Evolutionary conservation across 2,113 vertebrate species (phyloP).

Genomic region (Nothocercus nigrocapillus): DNA sequence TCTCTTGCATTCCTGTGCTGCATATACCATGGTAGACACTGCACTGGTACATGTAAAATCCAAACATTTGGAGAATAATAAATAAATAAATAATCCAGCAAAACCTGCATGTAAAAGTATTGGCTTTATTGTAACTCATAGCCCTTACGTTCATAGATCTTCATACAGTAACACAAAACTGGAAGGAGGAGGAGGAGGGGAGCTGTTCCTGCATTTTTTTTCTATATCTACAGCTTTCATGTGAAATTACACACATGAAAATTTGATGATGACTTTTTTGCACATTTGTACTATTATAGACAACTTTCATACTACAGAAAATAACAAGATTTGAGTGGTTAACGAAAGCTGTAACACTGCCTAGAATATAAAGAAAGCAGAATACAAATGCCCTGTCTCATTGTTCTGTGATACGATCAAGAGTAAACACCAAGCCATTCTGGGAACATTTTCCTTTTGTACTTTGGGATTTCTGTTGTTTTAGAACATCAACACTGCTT

Average conservation of each 20-base stretch:
- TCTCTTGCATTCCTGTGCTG: not conserved
- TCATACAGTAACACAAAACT: not conserved
- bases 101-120: not conserved
- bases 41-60: not conserved
- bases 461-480: not conserved
- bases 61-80: not conserved
- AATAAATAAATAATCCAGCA: not conserved
- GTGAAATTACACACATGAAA: not conserved
- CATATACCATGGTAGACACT: rapidly evolving
- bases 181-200: rapidly evolving
- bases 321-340: not conserved
- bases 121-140: not conserved
- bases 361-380: not conserved
- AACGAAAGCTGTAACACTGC: not conserved
- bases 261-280: not conserved
- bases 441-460: not conserved
- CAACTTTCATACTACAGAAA: not conserved
- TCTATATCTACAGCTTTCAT: not conserved
- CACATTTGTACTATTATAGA: not conserved
- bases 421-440: not conserved
- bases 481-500: not conserved
- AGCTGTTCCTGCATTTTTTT: not conserved
- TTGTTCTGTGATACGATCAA: not conserved
- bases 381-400: not conserved
- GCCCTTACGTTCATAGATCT: not conserved